phyloP scores from a whole-genome alignment of 1,140 invertebrate species.

The Orchesella cincta region DNA sequence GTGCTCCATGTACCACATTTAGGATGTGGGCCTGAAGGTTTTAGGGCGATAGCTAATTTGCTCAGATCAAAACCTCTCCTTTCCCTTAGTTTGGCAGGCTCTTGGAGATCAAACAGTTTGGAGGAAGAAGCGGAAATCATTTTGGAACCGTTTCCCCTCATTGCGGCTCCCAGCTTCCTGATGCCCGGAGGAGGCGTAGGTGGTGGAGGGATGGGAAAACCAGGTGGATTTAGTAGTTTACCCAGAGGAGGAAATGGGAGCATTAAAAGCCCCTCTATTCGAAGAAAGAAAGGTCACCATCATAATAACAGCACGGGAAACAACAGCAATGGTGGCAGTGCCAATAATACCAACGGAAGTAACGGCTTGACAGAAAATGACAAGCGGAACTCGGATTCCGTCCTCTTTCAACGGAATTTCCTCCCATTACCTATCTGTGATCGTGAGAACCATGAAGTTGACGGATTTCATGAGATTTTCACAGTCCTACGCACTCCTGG shows the following conservation, averaged over 20 bases:
- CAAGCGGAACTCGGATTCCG: conserved; percentile 61
- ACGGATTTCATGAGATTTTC: conserved; percentile 52
- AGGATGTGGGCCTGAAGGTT: conserved; percentile 61
- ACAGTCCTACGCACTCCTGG: conserved; percentile 53
- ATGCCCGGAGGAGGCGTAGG: background rate
- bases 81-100: conserved; percentile 60
- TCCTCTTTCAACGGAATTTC: conserved; percentile 59
- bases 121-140: conserved; percentile 45
- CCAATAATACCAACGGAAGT: background rate
- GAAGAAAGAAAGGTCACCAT: conserved; percentile 40
- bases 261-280: conserved; percentile 48
- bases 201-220: background rate
- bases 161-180: background rate
- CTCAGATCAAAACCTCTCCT: conserved; percentile 59
- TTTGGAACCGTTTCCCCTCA: conserved; percentile 36
- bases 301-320: conserved; percentile 46
- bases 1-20: conserved; percentile 63
- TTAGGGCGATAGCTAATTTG: conserved; percentile 58
- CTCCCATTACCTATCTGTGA: conserved; percentile 61
- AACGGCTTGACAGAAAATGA: conserved; percentile 52
- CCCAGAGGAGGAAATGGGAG: conserved; percentile 38
- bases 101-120: conserved; percentile 42
- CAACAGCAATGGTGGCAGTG: conserved; percentile 38
- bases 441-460: conserved; percentile 55
- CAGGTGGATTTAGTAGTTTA: conserved; percentile 39